These are phyloP conservation scores for Marasmarcha lunaedactyla DNA, from an alignment of 2,888 invertebrate genomes.

Conservation along the genomic window DNA sequence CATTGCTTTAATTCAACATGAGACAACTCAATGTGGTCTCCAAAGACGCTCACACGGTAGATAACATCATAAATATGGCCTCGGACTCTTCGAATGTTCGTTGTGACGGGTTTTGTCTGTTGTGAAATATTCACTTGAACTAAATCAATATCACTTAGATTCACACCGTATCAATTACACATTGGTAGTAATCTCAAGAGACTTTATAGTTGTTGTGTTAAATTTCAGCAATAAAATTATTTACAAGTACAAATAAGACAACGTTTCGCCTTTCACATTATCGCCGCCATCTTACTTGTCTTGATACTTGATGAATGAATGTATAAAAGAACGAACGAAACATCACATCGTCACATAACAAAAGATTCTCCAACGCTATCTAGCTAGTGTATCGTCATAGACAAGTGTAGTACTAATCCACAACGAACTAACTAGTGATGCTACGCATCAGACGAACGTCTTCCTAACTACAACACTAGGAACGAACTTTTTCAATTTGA, in stretches of 20 bases:
- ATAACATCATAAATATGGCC: conserved; percentile 78
- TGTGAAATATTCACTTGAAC: conserved; percentile 48
- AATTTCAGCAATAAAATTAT: conserved; percentile 26
- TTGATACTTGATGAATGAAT: conserved; percentile 33
- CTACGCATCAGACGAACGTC: too few relatives aligned
- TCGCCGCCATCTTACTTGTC: conserved; percentile 74
- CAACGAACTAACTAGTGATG: too few relatives aligned
- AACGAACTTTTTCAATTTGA: too few relatives aligned
- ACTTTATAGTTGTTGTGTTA: neutral
- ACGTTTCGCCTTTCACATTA: conserved; percentile 76
- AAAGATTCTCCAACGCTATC: conserved; percentile 66
- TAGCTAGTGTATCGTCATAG: too few relatives aligned
- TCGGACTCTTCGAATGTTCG: conserved; percentile 61
- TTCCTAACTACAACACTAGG: too few relatives aligned
- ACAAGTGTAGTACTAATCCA: too few relatives aligned
- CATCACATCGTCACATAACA: conserved; percentile 61
- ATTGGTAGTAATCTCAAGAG: conserved; percentile 13
- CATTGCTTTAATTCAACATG: conserved; percentile 60
- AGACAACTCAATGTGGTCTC: conserved; percentile 25
- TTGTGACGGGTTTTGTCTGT: conserved; percentile 67
- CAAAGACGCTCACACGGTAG: conserved; percentile 65
- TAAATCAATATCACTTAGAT: conserved; percentile 23
- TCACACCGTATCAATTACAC: conserved; percentile 41
- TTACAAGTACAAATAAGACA: conserved; percentile 65
- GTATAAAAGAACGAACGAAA: conserved; percentile 57